Evolutionary conservation across 30 jellyfish, hydroid and myxozoan genomes (phyloP), one percentile per base, ranked within the genome.

Genomic region (Chrysaora quinquecirrha): DNA sequence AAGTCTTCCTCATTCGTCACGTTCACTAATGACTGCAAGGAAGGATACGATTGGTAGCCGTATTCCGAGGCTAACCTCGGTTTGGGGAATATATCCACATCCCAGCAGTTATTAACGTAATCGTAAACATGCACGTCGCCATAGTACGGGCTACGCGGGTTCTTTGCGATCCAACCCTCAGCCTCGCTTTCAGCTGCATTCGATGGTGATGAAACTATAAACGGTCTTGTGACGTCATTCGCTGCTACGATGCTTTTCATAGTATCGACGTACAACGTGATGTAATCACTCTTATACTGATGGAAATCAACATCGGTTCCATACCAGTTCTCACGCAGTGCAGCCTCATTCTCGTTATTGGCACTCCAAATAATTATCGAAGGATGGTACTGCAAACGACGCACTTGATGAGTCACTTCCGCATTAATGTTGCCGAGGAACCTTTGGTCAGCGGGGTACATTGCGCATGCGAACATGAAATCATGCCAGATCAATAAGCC

Each of bases 311-410:
- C 28, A 1, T 31, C 19, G 6, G 85, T 72, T 1, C 80, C 93
- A 30, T 82, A 91, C 98, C 98, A 91, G 31, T 82, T 48, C 29
- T 84, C 95, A 31, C 89, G 65, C 24, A 91, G 49, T 23, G 98
- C 98, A n/a, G 73, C 95, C 88, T 91, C 98, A 30, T 91, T 91
- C n/a, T 91, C 98, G 77, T 91, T 91, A 56, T 91, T 91, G 4
- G 90, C 98, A 86, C 98, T 91, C 98, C 98, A 91, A 20, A 80
- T 64, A 29, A 91, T 66, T 29, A 91, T 56, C 21, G 92, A 78
- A 0, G 98, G 95, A 46, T 91, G 98, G 56, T 69, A 83, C 30
- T 85, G 91, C 21, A 91, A 86, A 54, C 98, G 77, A 12, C 61
- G 48, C 27, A 86, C 90, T 89, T 90, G 97, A 54, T 69, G 32